Conservation (phyloP, 2,888 invertebrate species). For the Pandemis corylana region DNA sequence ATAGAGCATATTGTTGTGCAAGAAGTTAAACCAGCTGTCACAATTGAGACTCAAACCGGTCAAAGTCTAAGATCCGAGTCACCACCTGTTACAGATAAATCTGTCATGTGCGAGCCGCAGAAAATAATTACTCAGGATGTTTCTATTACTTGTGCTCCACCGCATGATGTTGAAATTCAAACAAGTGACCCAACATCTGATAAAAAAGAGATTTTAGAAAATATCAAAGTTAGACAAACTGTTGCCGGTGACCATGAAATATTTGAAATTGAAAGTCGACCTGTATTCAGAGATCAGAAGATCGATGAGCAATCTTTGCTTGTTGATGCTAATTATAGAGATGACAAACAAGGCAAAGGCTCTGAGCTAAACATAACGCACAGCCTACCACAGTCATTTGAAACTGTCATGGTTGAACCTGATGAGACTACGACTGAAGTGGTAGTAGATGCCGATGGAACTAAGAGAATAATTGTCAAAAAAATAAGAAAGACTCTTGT, state of each 20-base stretch:
- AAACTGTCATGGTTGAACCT: constrained; percentile 92
- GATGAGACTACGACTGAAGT: constrained; percentile 93
- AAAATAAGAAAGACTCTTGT: constrained; percentile 89
- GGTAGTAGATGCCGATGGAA: constrained; percentile 92
- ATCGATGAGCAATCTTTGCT: constrained; percentile 86
- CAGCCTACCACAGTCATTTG: constrained; percentile 90
- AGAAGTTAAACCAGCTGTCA: constrained; percentile 56
- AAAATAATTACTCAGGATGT: constrained; percentile 76
- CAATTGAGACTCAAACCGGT: constrained; percentile 89
- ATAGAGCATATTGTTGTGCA: constrained; percentile 46
- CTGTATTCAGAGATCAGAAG: constrained; percentile 77
- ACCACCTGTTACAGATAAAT: constrained; percentile 74
- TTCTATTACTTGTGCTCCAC: constrained; percentile 80
- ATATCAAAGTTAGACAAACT: constrained; percentile 87
- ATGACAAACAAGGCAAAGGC: constrained; percentile 80
- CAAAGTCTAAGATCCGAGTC: constrained; percentile 82
- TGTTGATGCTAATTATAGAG: constrained; percentile 90
- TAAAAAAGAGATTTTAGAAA: constrained; percentile 84
- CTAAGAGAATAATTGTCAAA: constrained; percentile 91
- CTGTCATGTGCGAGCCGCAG: constrained; percentile 72
- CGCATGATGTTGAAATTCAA: constrained; percentile 86
- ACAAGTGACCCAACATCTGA: constrained; percentile 81
- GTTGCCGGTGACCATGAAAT: constrained; percentile 87
- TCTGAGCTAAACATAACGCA: constrained; percentile 90
- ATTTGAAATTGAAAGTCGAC: constrained; percentile 89